Percentiles rank a stretch among this genome's conserved stretches.
Evolutionary conservation across 2,888 invertebrate genomes (phyloP).

Genomic region (Melinaea marsaeus): DNA sequence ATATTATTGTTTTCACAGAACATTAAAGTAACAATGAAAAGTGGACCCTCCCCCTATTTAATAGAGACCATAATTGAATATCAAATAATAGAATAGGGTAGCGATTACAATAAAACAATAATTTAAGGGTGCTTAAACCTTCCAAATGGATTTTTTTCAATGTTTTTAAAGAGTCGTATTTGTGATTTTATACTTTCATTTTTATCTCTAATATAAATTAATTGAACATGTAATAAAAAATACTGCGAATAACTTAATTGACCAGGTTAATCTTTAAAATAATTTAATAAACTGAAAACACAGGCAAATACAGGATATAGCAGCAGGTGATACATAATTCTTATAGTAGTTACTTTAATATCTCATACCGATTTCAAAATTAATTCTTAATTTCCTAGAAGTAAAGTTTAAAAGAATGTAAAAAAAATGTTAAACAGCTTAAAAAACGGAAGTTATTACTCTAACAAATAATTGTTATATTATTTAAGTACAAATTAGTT

Average conservation of each 20-base stretch:
- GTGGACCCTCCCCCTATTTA: background rate
- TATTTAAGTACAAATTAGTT: slow-evolving; percentile 6
- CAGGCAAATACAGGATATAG: too few species aligned
- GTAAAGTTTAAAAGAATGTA: background rate
- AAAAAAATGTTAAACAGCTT: slow-evolving; percentile 9
- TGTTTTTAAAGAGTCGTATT: too few species aligned
- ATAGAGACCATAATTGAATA: slow-evolving; percentile 1
- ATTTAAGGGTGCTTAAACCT: background rate
- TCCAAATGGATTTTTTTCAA: too few species aligned
- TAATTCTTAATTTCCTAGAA: slow-evolving; percentile 11
- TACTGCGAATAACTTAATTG: too few species aligned
- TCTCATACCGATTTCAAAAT: background rate
- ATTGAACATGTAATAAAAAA: too few species aligned
- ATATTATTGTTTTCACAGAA: slow-evolving; percentile 25
- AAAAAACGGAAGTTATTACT: slow-evolving; percentile 8
- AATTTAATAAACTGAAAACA: too few species aligned
- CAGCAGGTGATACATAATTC: background rate
- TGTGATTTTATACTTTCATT: too few species aligned
- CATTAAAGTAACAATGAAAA: background rate
- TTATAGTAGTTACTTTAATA: background rate
- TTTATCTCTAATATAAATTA: too few species aligned
- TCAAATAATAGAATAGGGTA: slow-evolving; percentile 14
- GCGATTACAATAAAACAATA: background rate
- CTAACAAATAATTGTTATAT: slow-evolving; percentile 7
- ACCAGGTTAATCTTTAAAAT: too few species aligned